Conservation (phyloP, 1,140 invertebrate species). For the Doryteuthis pealeii region DNA sequence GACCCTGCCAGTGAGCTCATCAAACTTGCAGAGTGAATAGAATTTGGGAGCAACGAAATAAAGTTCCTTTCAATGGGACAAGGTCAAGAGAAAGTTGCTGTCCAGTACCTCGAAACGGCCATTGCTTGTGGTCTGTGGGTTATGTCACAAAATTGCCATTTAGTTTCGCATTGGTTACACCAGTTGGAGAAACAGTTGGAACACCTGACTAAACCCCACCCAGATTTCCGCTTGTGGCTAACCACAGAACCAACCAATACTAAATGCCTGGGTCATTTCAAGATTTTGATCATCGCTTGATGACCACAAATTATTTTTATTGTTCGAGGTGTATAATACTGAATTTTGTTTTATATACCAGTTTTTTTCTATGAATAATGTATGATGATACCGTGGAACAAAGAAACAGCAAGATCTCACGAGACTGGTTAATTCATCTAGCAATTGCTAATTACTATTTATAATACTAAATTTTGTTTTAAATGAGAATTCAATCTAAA, state of each 20-base stretch:
- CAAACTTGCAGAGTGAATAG: conserved; percentile 76
- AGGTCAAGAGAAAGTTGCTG: conserved; percentile 81
- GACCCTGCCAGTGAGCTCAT: conserved; percentile 85
- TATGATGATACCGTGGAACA: too few species aligned
- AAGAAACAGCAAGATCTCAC: too few species aligned
- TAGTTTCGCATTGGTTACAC: conserved; percentile 76
- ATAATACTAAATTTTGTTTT: too few species aligned
- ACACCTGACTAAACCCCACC: conserved; percentile 76
- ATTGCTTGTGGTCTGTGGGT: conserved; percentile 81
- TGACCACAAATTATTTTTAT: too few species aligned
- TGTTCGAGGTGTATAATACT: too few species aligned
- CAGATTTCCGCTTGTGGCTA: conserved; percentile 88
- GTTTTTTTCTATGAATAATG: too few species aligned
- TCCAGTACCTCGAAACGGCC: conserved; percentile 72
- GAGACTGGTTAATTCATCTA: too few species aligned
- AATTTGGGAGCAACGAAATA: conserved; percentile 74
- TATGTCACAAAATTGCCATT: conserved; percentile 87
- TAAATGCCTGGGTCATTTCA: too few species aligned
- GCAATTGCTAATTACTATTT: too few species aligned
- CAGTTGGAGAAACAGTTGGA: conserved; percentile 82
- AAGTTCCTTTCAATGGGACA: conserved; percentile 84
- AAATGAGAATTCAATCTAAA: too few species aligned
- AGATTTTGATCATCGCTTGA: too few species aligned
- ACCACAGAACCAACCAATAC: conserved; percentile 82
- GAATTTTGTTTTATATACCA: too few species aligned